Base-by-base conservation (phyloP, 30 jellyfish, hydroid and myxozoan genomes). In the Rhopilema esculentum region DNA sequence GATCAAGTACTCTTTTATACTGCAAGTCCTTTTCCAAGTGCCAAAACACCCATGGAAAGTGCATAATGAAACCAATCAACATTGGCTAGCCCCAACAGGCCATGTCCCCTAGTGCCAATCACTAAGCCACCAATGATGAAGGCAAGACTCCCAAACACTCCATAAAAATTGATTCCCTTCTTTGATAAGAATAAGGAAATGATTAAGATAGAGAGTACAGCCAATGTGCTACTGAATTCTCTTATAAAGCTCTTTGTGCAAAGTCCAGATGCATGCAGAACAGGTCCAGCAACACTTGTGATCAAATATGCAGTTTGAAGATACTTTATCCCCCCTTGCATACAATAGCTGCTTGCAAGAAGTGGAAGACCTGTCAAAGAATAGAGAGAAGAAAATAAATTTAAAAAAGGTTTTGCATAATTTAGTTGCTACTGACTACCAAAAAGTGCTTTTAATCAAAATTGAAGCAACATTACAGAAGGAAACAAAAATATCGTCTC, bases 31-130 rank as follows among this genome's bases (percentile, higher is more conserved):
- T 22, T 79, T 17, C 84, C 94, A 6, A 85, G 65, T n/a, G 69
- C 57, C 80, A 74, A 49, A 6, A 72, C 79, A 27, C 88, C 94
- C 1, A 61, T 31, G 27, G 94, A 72, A 1, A 85, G 76, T 0
- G 66, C 84, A 85, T 72, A 85, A 66, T 85, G 94, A 67, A 85
- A 75, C 94, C 85, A 75, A 31, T 85, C 94, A 74, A 85, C 84
- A 64, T 85, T 85, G 23, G 71, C 49, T 51, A 85, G 22, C 8
- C 88, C 77, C 0, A 65, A 40, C 15, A 64, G 50, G 29, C 83
- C 88, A 20, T 23, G 23, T n/a, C 94, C 94, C 1, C 32, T 48
- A 6, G 94, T 73, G 66, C 94, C 94, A 85, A 85, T 65, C 18
- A 80, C 94, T 16, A 85, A 28, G 24, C 94, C 94, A 25, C 83